Base-by-base conservation (phyloP, 2,797 vertebrate genomes). In the Xiphophorus birchmanni region DNA sequence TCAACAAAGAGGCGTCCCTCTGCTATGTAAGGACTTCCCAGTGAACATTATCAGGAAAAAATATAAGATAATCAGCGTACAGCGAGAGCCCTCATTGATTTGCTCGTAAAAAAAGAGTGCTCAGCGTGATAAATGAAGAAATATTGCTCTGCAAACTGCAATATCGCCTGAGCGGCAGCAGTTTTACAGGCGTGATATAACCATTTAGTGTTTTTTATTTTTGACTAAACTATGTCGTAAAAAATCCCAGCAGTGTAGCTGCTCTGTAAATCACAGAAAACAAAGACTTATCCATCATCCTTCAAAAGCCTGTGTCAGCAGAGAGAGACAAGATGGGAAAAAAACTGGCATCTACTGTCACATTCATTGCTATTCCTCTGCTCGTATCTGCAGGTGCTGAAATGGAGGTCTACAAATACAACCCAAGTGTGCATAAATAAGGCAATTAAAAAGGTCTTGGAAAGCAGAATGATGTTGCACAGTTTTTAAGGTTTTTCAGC, bases 171-270 rank as follows among this genome's bases (percentile, higher is more conserved):
- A 89, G 77, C 29, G 78, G 85, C 86, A 82, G 84, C 75, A 35
- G 1, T 86, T 93, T 89, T 72, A 83, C 73, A 86, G 76, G 80
- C 54, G 44, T 77, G 73, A 86, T 88, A 86, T 84, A 86, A 83
- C 90, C 82, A 88, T 90, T 92, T 80, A 77, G 77, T 81, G 21
- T 77, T 83, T 87, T 71, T 92, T 87, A 90, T 90, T 90, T 87
- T 79, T 75, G 76, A 80, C 78, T 89, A 86, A 91, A 92, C 88
- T 90, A 76, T 87, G 83, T 84, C 77, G 72, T 92, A 86, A 88
- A 92, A 71, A 77, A 80, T 85, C 78, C 78, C 77, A 83, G 89
- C 82, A 80, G 78, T 89, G 17, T 42, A 86, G 81, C 79, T 71
- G 65, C 78, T 80, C 79, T 18, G 77, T 91, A 90, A 91, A 91